A percentile compares a stretch with the other conserved stretches of the same genome.
phyloP scores from a whole-genome alignment of 2,113 vertebrate genomes.

The Haemorhous mexicanus region DNA sequence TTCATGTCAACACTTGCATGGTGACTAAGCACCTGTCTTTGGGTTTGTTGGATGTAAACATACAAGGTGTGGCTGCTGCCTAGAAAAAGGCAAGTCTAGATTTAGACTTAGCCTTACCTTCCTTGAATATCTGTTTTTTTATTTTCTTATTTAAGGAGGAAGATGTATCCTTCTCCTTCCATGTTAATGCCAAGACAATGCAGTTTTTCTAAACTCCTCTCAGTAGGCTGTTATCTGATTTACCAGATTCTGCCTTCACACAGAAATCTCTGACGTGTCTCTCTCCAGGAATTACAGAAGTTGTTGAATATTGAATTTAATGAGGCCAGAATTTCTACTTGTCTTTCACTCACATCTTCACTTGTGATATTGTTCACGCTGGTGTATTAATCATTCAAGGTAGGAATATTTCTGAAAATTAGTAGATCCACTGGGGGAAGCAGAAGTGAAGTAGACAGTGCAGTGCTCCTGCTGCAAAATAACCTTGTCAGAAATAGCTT shows the following conservation, averaged over 20 bases:
- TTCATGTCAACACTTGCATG: not conserved
- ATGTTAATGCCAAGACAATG: not conserved
- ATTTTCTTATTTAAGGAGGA: not conserved
- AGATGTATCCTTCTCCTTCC: not conserved
- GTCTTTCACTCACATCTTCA: not conserved
- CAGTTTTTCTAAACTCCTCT: not conserved
- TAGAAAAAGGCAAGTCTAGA: not conserved
- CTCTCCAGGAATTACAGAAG: not conserved
- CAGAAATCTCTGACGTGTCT: not conserved
- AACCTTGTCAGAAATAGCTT: not conserved
- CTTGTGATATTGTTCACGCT: not conserved
- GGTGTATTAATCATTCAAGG: not conserved
- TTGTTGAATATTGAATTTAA: not conserved
- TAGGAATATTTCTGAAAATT: not conserved
- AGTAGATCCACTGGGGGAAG: not conserved
- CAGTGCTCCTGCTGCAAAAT: not conserved
- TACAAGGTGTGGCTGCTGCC: not conserved
- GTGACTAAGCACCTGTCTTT: constrained; percentile 37
- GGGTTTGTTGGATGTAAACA: not conserved
- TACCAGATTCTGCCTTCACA: not conserved
- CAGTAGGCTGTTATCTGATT: not conserved
- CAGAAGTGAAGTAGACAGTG: not conserved
- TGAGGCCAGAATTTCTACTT: not conserved
- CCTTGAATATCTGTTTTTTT: not conserved
- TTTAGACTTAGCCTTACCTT: not conserved